Evolutionary conservation across 2,113 vertebrate species (phyloP).

Genomic region (Gopherus flavomarginatus): DNA sequence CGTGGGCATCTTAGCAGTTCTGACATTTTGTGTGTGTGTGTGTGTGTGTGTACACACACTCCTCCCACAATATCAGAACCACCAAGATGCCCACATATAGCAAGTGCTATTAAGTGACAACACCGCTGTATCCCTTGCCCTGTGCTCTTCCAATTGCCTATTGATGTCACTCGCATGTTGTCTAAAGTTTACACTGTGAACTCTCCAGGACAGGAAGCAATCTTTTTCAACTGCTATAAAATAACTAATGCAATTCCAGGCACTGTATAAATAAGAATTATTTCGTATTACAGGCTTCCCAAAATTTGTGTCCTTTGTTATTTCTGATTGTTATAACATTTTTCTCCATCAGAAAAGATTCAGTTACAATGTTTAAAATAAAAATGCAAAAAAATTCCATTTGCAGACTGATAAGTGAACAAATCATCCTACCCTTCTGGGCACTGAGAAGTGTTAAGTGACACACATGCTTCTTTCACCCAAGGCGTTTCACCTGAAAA

Average conservation of each 20-base stretch:
- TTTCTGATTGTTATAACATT: not conserved
- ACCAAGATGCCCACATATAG: not conserved
- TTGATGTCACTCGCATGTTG: not conserved
- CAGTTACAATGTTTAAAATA: not conserved
- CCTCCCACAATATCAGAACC: not conserved
- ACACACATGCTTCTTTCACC: constrained; percentile 73
- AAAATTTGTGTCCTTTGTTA: not conserved
- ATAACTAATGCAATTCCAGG: not conserved
- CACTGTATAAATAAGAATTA: not conserved
- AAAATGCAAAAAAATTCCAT: not conserved
- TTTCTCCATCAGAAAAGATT: not conserved
- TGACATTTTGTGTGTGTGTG: not conserved
- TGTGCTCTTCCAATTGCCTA: not conserved
- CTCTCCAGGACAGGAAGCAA: not conserved
- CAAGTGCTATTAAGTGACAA: not conserved
- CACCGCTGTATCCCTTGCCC: not conserved
- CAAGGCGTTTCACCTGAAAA: constrained; percentile 81
- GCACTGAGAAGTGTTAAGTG: constrained; percentile 79
- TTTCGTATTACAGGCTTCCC: not conserved
- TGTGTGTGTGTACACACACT: too few species aligned
- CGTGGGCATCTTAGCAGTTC: not conserved
- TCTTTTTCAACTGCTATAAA: not conserved
- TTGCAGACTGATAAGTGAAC: not conserved
- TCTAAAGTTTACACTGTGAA: not conserved
- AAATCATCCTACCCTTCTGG: constrained; percentile 85